Evolutionary conservation across 92 coral and sea anemone species (phyloP).

Genomic region (Palythoa grandis): DNA sequence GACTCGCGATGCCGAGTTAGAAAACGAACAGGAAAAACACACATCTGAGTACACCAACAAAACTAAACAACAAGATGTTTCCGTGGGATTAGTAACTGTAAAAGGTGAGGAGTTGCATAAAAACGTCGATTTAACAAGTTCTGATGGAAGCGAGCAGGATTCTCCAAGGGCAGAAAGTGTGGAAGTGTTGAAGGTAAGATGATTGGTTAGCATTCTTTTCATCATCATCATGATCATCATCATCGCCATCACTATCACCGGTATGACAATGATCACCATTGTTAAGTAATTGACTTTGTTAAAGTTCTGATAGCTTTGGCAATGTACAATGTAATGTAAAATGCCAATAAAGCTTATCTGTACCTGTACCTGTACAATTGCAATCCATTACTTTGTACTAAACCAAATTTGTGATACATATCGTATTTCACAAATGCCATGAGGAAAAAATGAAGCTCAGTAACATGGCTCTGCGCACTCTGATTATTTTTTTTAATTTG

Average conservation of each 20-base stretch:
- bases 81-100: neutral
- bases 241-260: neutral
- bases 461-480: too few species aligned
- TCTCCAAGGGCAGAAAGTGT: conserved; percentile 8
- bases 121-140: conserved; percentile 9
- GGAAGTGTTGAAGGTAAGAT: neutral
- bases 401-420: too few species aligned
- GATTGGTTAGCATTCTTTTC: neutral
- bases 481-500: too few species aligned
- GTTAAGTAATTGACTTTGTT: neutral
- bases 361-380: too few species aligned
- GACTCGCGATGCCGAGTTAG: neutral
- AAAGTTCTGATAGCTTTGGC: too few species aligned
- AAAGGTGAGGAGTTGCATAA: neutral
- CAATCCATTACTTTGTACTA: too few species aligned
- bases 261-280: neutral
- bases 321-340: too few species aligned
- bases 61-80: neutral
- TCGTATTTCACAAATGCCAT: too few species aligned
- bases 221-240: neutral
- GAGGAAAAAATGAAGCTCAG: too few species aligned
- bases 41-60: neutral
- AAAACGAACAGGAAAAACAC: neutral
- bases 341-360: too few species aligned
- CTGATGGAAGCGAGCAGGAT: conserved; percentile 22